A percentile compares a stretch with the other conserved stretches of the same genome.
These are phyloP conservation scores for Chamaetylas fuelleborni DNA, from an alignment of 2,113 vertebrate genomes.

Conservation along the genomic window DNA sequence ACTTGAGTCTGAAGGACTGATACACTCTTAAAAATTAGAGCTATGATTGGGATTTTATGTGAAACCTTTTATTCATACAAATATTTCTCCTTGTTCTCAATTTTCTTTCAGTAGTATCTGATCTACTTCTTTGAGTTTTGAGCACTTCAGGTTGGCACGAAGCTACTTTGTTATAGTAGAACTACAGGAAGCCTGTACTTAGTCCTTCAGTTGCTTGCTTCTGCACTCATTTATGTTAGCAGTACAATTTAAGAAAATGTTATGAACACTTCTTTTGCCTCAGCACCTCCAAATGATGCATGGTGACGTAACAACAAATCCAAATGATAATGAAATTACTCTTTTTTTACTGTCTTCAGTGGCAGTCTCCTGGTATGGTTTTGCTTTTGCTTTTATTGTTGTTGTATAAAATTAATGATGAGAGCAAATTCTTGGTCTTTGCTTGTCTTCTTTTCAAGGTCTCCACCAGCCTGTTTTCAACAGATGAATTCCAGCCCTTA, in stretches of 20 bases:
- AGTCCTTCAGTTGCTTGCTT: background rate
- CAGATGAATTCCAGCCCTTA: constrained; percentile 74
- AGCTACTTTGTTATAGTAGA: background rate
- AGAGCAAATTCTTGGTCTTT: background rate
- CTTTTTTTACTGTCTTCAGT: background rate
- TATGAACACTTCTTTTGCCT: background rate
- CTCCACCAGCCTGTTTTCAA: constrained; percentile 64
- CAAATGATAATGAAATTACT: background rate
- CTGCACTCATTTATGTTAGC: background rate
- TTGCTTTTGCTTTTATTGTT: background rate
- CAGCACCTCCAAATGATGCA: background rate
- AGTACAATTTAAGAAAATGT: background rate
- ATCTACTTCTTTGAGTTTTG: background rate
- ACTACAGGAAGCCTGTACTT: background rate
- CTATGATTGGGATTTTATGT: background rate
- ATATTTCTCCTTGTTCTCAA: background rate
- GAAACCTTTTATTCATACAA: background rate
- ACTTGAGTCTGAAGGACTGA: background rate
- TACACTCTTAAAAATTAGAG: background rate
- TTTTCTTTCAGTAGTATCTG: background rate
- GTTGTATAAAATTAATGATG: background rate
- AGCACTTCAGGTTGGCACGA: background rate
- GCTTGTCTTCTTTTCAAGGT: constrained; percentile 1
- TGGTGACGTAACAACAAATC: background rate
- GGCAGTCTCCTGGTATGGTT: background rate